Evolutionary conservation across 2,888 invertebrate genomes (phyloP).

Genomic region (Steinernema hermaphroditum): DNA sequence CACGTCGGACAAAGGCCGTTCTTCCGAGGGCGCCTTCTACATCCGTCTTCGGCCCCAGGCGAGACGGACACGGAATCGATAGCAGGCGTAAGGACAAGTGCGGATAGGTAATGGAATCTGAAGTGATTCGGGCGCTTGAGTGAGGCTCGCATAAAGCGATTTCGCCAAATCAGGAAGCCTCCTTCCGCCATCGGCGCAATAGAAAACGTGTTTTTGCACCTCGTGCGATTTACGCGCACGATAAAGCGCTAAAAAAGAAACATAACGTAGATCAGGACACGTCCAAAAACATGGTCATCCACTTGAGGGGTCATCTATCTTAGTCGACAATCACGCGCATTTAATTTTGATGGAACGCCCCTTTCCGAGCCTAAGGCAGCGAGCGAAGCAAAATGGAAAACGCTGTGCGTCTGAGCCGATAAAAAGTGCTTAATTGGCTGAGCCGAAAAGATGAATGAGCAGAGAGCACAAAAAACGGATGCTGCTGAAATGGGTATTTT

Average conservation of each 20-base stretch:
- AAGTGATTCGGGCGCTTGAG: constrained; percentile 5
- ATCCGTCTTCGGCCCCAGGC: too few relatives aligned
- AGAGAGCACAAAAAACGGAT: too few relatives aligned
- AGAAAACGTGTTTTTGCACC: constrained; percentile 10
- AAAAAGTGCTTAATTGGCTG: too few relatives aligned
- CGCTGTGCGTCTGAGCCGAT: too few relatives aligned
- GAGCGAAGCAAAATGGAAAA: too few relatives aligned
- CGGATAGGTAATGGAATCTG: constrained; percentile 7
- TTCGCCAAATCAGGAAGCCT: not conserved
- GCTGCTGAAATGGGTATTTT: too few relatives aligned
- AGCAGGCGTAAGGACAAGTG: not conserved
- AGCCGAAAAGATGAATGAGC: too few relatives aligned
- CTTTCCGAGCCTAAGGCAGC: not conserved
- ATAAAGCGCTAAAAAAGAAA: constrained; percentile 11
- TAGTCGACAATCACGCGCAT: not conserved
- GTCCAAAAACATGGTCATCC: not conserved
- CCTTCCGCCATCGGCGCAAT: not conserved
- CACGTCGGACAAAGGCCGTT: too few relatives aligned
- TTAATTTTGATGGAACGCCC: not conserved
- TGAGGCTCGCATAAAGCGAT: not conserved
- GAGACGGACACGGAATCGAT: too few relatives aligned
- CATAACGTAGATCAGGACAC: not conserved
- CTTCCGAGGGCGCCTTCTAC: too few relatives aligned
- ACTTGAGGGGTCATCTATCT: constrained; percentile 6
- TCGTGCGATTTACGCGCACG: not conserved